A percentile compares a stretch with the other conserved stretches of the same genome.
Evolutionary conservation across 2,113 vertebrate species (phyloP).

Genomic region (Onychorhynchus coronatus): DNA sequence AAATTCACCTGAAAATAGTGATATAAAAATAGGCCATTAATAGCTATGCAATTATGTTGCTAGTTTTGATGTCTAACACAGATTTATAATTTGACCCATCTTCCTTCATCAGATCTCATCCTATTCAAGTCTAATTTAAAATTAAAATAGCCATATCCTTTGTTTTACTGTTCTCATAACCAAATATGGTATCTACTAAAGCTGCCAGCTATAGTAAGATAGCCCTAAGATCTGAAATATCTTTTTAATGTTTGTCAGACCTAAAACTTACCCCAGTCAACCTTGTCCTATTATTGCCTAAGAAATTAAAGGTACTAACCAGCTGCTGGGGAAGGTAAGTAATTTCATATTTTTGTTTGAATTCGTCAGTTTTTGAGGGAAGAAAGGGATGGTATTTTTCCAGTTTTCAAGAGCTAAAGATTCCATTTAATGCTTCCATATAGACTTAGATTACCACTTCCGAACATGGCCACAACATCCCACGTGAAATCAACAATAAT

Average conservation of each 20-base stretch:
- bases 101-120: neutral
- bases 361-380: neutral
- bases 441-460: neutral
- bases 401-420: neutral
- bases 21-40: neutral
- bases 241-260: neutral
- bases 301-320: neutral
- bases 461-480: neutral
- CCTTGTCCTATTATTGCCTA: neutral
- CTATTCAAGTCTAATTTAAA: neutral
- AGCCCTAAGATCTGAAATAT: neutral
- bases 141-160: neutral
- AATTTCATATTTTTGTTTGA: neutral
- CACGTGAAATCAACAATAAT: neutral
- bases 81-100: neutral
- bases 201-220: neutral
- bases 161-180: neutral
- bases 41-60: neutral
- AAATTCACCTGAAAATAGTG: neutral
- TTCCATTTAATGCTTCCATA: neutral
- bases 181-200: constrained; percentile 1
- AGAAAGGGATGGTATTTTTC: neutral
- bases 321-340: neutral
- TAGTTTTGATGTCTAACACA: neutral
- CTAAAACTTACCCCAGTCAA: neutral